Evolutionary conservation across 2,797 vertebrate genomes (phyloP).

Genomic region (Cephalopachus bancanus): DNA sequence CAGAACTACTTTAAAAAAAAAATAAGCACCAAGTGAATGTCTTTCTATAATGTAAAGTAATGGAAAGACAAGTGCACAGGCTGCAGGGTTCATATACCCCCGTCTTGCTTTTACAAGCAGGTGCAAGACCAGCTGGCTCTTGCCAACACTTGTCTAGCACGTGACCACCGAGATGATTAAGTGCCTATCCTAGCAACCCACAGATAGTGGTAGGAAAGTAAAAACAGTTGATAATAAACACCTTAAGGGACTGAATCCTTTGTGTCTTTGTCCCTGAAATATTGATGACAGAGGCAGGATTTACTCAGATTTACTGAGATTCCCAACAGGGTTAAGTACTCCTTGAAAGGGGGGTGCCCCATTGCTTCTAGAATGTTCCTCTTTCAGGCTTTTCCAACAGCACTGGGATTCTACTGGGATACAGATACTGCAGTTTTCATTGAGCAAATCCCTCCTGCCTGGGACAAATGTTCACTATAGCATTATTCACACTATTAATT

Average conservation of each 20-base stretch:
- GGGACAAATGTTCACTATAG: neutral
- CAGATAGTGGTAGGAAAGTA: slow-evolving; percentile 70
- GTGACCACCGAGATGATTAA: slow-evolving; percentile 73
- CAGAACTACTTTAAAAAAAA: too few species aligned
- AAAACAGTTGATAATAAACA: slow-evolving; percentile 76
- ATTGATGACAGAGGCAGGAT: slow-evolving; percentile 51
- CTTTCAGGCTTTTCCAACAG: neutral
- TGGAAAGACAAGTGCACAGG: slow-evolving; percentile 36
- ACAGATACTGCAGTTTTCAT: neutral
- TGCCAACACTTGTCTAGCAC: slow-evolving; percentile 67
- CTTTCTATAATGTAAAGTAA: slow-evolving; percentile 54
- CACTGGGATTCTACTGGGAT: neutral
- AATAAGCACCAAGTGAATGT: neutral
- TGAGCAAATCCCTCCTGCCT: neutral
- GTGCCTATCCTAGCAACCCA: slow-evolving; percentile 70
- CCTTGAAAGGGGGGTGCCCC: neutral
- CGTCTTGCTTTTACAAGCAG: slow-evolving; percentile 62
- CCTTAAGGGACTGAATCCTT: slow-evolving; percentile 65
- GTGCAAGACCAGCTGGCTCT: slow-evolving; percentile 72
- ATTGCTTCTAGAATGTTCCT: neutral
- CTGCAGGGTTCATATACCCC: slow-evolving; percentile 42
- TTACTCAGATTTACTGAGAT: slow-evolving; percentile 23
- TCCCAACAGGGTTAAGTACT: neutral
- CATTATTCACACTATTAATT: neutral
- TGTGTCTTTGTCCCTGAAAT: slow-evolving; percentile 61